Base-by-base conservation (phyloP, 2,888 invertebrate genomes). In the Lagria hirta region DNA sequence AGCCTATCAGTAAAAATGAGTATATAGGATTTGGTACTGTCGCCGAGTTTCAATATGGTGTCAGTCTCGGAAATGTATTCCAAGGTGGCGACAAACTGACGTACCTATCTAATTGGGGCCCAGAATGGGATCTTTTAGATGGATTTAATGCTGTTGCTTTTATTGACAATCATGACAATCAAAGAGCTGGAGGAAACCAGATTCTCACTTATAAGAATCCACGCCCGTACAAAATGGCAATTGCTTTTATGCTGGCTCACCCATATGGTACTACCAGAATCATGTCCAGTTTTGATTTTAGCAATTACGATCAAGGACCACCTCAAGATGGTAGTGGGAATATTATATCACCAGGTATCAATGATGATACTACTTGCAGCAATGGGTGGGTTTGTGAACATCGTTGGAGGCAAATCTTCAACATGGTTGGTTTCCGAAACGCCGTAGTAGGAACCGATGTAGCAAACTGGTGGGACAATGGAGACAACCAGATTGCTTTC, bases 281-380 rank as follows among this genome's bases (percentile, higher is more conserved):
- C 88, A 95, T 96, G 92, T 92, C 92, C 64, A 91, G 92, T 52
- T 95, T 81, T 62, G 74, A 64, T 29, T 95, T 91, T 69, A 62
- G 67, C 0, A 55, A 80, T 42, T 75, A 75, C 4, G 82, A 84
- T 58, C 60, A 64, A 55, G 65, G 84, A 2, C 88, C 89, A 1
- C 89, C 90, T 0, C 75, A 77, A 61, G 82, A 86, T 49, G 61
- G 55, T 5, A 65, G 73, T n/a, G 82, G 78, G 4, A 79, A 82
- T 43, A 79, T 84, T n/a, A 68, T 81, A 10, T 79, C 83, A 0
- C 83, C 88, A 1, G 71, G 70, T 13, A 81, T 88, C 46, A 81
- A 83, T 54, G 63, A 76, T 4, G 84, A 88, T 47, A 72, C 73
- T 0, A 72, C 75, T 0, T 90, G 89, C 61, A 76, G 75, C 0